These are phyloP conservation scores for Nomada hirtipes DNA, from an alignment of 2,888 invertebrate species.

Conservation along the genomic window DNA sequence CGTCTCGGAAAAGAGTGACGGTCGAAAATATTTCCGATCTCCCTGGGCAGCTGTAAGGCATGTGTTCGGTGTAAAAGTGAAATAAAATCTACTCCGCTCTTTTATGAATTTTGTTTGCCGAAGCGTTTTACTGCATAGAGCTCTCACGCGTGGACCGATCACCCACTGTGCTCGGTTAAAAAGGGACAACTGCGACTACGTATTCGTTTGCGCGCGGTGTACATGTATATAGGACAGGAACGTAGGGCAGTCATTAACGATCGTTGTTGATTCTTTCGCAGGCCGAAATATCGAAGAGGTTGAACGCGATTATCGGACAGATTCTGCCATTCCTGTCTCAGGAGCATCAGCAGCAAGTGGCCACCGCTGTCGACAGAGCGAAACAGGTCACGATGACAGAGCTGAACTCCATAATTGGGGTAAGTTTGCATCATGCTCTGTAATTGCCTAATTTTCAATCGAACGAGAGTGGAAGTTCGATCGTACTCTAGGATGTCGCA, in stretches of 20 bases:
- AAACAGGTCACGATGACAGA: constrained; percentile 99
- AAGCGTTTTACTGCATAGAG: constrained; percentile 44
- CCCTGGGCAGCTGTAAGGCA: constrained; percentile 49
- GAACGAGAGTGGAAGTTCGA: constrained; percentile 6
- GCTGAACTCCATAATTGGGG: constrained; percentile 98
- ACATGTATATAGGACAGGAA: background rate
- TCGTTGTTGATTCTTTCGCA: constrained; percentile 82
- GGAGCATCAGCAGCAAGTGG: constrained; percentile 98
- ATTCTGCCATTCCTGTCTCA: constrained; percentile 97
- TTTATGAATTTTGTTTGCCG: constrained; percentile 48
- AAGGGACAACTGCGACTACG: background rate
- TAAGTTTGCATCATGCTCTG: constrained; percentile 86
- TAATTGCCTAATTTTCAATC: constrained; percentile 32
- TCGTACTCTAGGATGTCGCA: constrained; percentile 11
- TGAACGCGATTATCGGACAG: constrained; percentile 98
- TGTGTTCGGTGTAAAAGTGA: constrained; percentile 45
- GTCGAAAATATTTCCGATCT: constrained; percentile 52
- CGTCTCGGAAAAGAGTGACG: constrained; percentile 18
- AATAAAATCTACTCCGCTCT: constrained; percentile 35
- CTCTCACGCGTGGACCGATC: constrained; percentile 62
- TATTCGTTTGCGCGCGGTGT: background rate
- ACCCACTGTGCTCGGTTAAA: constrained; percentile 48
- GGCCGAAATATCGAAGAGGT: constrained; percentile 99
- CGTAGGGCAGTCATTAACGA: background rate
- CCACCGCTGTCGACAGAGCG: constrained; percentile 97